Conservation (phyloP, 2,888 invertebrate genomes). For the Acleris laterana region DNA sequence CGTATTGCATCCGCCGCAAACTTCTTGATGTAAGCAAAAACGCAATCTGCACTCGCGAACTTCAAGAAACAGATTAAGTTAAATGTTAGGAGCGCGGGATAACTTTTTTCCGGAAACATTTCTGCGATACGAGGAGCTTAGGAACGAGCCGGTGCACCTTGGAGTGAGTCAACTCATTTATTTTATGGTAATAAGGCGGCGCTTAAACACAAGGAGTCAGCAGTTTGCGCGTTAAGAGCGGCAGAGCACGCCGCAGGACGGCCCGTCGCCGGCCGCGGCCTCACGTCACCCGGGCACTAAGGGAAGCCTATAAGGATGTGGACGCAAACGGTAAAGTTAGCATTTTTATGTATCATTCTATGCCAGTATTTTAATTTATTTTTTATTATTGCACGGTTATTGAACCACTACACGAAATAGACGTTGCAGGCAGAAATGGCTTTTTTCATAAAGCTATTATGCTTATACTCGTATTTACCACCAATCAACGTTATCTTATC, state of each 20-base stretch:
- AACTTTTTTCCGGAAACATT: slow-evolving; percentile 45
- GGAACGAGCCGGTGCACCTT: slow-evolving; percentile 61
- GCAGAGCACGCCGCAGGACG: slow-evolving; percentile 58
- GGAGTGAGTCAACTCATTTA: slow-evolving; percentile 56
- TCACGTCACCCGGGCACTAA: neutral
- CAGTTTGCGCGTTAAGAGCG: slow-evolving; percentile 59
- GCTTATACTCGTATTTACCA: no score
- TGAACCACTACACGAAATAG: neutral
- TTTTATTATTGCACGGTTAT: neutral
- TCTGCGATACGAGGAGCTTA: slow-evolving; percentile 44
- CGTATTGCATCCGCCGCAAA: slow-evolving; percentile 12
- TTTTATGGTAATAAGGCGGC: slow-evolving; percentile 76
- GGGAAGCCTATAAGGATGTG: neutral
- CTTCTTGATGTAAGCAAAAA: slow-evolving; percentile 29
- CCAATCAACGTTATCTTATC: no score
- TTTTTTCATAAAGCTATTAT: no score
- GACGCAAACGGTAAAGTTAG: neutral
- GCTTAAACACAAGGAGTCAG: slow-evolving; percentile 66
- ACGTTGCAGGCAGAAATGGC: no score
- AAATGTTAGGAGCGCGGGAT: slow-evolving; percentile 40
- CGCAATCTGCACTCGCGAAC: slow-evolving; percentile 32
- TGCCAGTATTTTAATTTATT: neutral
- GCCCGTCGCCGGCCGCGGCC: no score
- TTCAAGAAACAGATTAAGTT: slow-evolving; percentile 43
- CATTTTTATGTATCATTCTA: neutral